Evolutionary conservation across 1,140 invertebrate genomes (phyloP).

Genomic region (Brachionus asplanchnoidis): DNA sequence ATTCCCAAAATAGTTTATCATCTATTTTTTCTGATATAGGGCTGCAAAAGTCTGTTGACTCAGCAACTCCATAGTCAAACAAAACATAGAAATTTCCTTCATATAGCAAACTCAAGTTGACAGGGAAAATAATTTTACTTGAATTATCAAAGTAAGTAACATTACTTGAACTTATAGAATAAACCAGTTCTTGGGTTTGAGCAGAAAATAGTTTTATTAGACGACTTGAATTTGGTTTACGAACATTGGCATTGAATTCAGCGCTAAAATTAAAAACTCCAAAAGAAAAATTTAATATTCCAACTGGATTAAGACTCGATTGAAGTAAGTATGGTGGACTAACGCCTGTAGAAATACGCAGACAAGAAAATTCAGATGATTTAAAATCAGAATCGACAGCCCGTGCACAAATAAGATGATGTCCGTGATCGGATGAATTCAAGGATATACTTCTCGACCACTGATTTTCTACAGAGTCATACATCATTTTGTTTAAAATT

Average conservation of each 20-base stretch:
- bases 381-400: background rate
- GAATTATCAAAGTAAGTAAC: background rate
- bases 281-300: background rate
- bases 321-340: background rate
- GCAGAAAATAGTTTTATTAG: background rate
- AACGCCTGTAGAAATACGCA: background rate
- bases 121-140: background rate
- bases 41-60: background rate
- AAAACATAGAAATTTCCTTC: constrained; percentile 3
- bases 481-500: background rate
- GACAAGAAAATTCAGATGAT: background rate
- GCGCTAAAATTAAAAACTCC: background rate
- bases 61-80: constrained; percentile 32
- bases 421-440: background rate
- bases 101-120: background rate
- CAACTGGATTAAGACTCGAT: background rate
- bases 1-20: background rate
- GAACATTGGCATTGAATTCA: background rate
- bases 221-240: background rate
- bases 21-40: constrained; percentile 3
- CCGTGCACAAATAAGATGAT: background rate
- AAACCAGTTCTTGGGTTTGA: background rate
- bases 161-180: constrained; percentile 5
- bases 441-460: background rate
- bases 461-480: background rate